These are phyloP conservation scores for Prinia subflava DNA, from an alignment of 2,113 vertebrate genomes.

Conservation along the genomic window DNA sequence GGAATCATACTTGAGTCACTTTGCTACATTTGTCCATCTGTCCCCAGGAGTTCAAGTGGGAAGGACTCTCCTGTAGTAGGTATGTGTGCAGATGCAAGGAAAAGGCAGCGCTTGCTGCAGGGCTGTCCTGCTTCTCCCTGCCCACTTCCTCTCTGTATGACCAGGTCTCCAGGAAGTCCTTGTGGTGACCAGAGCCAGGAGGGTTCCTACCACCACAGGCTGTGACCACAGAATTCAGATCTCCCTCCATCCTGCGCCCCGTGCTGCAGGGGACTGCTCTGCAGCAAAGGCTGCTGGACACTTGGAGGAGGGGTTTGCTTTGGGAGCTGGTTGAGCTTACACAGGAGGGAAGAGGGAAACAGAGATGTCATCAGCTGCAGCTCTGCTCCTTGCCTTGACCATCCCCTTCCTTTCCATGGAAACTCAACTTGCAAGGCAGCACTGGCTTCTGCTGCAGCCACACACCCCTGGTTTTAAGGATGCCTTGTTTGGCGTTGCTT, in stretches of 20 bases:
- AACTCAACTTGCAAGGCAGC: not conserved
- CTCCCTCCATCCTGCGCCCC: fast-evolving
- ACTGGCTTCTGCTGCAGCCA: not conserved
- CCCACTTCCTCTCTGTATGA: not conserved
- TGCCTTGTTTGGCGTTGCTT: fast-evolving
- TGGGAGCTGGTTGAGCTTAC: not conserved
- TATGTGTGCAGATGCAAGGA: fast-evolving
- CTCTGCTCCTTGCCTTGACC: not conserved
- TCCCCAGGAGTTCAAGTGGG: not conserved
- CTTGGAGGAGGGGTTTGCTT: not conserved
- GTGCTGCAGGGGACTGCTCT: not conserved
- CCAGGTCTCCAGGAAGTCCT: not conserved
- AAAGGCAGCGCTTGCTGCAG: not conserved
- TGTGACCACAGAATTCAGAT: not conserved
- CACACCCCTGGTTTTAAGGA: not conserved
- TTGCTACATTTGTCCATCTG: not conserved
- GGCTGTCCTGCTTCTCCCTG: not conserved
- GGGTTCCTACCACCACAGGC: not conserved
- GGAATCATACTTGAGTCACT: not conserved
- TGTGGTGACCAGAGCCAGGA: not conserved
- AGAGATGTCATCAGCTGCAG: not conserved
- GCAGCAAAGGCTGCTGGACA: not conserved
- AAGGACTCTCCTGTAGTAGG: not conserved
- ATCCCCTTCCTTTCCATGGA: not conserved
- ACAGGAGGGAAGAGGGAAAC: not conserved